Conservation (phyloP, 2,888 invertebrate genomes). For the Andrena bicolor region DNA sequence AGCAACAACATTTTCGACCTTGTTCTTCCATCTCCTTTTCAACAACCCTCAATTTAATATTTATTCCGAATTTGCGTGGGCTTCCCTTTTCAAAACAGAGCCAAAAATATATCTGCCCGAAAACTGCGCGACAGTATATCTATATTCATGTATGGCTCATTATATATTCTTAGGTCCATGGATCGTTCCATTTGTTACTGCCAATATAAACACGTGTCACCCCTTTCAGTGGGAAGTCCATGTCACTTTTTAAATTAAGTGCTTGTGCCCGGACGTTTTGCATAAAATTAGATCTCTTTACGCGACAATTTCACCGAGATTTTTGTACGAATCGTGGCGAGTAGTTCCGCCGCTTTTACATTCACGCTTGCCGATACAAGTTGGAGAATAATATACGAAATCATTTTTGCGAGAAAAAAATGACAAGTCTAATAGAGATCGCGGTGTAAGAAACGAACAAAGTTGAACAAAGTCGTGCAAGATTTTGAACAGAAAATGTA, state of each 20-base stretch:
- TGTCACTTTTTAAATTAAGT: conserved; percentile 48
- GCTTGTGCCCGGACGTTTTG: conserved; percentile 10
- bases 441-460: not conserved
- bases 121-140: not conserved
- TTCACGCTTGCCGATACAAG: not conserved
- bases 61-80: not conserved
- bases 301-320: not conserved
- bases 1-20: not conserved
- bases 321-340: not conserved
- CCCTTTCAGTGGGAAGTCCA: conserved; percentile 48
- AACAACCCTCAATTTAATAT: not conserved
- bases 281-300: conserved; percentile 1
- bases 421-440: conserved; percentile 1
- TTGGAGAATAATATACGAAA: not conserved
- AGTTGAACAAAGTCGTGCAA: not conserved
- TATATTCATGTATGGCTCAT: not conserved
- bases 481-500: conserved; percentile 14
- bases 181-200: conserved; percentile 61
- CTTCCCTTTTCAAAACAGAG: not conserved
- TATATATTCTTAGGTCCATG: conserved; percentile 12
- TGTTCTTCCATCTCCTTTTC: too few species aligned
- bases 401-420: not conserved
- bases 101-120: not conserved
- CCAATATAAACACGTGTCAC: conserved; percentile 67
- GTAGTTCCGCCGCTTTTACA: not conserved